A percentile compares a stretch with the other conserved stretches of the same genome.
Conservation (phyloP, 2,888 invertebrate genomes). For the Trypoxylon attenuatum region DNA sequence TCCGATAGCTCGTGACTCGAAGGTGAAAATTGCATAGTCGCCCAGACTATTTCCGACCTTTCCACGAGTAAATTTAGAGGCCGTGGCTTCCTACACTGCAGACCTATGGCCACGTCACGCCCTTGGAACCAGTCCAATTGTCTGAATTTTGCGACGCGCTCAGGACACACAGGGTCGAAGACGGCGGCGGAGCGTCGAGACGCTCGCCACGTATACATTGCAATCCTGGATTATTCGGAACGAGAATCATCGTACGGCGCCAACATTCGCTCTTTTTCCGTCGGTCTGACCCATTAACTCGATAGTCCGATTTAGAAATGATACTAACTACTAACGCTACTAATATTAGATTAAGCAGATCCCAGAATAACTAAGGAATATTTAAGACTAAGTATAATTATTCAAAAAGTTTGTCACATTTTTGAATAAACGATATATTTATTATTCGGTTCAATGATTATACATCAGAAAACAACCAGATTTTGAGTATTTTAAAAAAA, state of each 20-base stretch:
- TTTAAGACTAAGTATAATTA: no score
- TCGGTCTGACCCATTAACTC: no score
- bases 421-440: no score
- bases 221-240: background rate
- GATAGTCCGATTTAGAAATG: no score
- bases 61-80: constrained; percentile 42
- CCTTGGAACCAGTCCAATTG: constrained; percentile 58
- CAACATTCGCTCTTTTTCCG: no score
- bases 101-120: constrained; percentile 38
- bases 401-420: no score
- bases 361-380: no score
- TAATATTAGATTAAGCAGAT: no score
- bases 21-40: constrained; percentile 49
- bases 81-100: constrained; percentile 26
- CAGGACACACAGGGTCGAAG: background rate
- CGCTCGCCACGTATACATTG: constrained; percentile 4
- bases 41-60: constrained; percentile 43
- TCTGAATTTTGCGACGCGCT: constrained; percentile 16
- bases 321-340: no score
- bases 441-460: no score
- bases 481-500: no score
- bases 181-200: background rate
- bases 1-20: constrained; percentile 21
- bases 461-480: no score
- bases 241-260: background rate